Evolutionary conservation across 1,140 invertebrate species (phyloP).

Genomic region (Monomorium pharaonis): DNA sequence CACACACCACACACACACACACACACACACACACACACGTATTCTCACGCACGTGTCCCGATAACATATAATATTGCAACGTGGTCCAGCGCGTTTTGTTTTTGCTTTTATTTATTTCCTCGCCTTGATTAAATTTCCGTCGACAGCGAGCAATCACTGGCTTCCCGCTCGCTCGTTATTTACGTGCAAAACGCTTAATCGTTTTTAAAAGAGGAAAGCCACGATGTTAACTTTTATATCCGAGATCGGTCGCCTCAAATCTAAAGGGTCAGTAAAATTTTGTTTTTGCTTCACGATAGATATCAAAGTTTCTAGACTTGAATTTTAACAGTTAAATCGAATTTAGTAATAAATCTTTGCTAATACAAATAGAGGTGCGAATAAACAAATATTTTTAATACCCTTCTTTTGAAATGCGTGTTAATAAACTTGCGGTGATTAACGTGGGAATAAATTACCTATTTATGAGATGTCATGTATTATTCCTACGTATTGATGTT

Average conservation of each 20-base stretch:
- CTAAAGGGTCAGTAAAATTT: not conserved
- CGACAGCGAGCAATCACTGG: slow-evolving; percentile 21
- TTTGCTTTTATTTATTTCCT: slow-evolving; percentile 29
- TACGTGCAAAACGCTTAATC: slow-evolving; percentile 38
- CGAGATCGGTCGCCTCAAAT: not conserved
- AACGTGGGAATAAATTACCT: not conserved
- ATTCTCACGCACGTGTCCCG: not conserved
- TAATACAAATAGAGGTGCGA: not conserved
- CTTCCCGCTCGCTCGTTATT: slow-evolving; percentile 34
- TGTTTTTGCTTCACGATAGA: not conserved
- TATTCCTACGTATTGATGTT: not conserved
- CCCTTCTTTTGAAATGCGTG: not conserved
- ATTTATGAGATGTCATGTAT: not conserved
- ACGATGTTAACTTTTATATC: not conserved
- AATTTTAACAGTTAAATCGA: not conserved
- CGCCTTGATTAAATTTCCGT: slow-evolving; percentile 49
- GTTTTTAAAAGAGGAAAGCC: slow-evolving; percentile 15
- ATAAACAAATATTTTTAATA: not conserved
- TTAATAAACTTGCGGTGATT: not conserved
- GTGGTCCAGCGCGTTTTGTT: not conserved
- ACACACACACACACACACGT: too few species aligned
- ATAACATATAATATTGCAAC: slow-evolving; percentile 29
- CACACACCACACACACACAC: too few species aligned
- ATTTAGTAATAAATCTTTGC: not conserved
- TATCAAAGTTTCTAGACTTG: not conserved